phyloP scores from a whole-genome alignment of 2,113 vertebrate genomes.

The Entomyzon cyanotis region DNA sequence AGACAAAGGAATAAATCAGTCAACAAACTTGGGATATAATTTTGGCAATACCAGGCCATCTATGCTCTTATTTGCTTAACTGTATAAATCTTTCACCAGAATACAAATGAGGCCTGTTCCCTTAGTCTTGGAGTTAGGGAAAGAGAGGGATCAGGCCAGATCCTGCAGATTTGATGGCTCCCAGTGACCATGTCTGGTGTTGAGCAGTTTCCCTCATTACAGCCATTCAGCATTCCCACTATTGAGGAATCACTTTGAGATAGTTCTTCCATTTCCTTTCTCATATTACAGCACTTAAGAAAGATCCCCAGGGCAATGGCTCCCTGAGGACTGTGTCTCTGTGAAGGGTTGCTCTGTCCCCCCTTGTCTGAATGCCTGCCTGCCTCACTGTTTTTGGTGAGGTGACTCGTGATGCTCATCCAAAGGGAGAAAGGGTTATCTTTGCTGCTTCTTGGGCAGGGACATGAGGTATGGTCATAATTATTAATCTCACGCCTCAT shows the following conservation, averaged over 20 bases:
- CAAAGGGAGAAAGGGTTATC: neutral
- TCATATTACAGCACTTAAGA: neutral
- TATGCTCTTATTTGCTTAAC: constrained; percentile 22
- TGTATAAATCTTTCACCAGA: constrained; percentile 52
- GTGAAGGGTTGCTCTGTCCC: neutral
- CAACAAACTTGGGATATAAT: constrained; percentile 31
- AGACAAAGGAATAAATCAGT: constrained; percentile 67
- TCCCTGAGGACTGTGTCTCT: neutral
- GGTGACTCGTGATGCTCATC: accelerated
- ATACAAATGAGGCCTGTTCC: constrained; percentile 15
- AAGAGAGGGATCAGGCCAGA: neutral
- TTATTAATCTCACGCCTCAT: accelerated
- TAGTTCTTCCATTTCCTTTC: neutral
- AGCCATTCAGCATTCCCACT: neutral
- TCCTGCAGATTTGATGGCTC: neutral
- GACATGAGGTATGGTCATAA: neutral
- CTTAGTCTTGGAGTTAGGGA: neutral
- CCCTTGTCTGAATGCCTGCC: neutral
- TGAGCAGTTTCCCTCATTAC: neutral
- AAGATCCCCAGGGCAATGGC: neutral
- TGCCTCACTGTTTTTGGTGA: neutral
- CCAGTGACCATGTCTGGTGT: neutral
- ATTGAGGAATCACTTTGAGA: accelerated
- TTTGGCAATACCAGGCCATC: neutral
- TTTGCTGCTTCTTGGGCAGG: neutral